Base-by-base conservation (phyloP, 2,888 invertebrate genomes). In the Anthrax anthrax region DNA sequence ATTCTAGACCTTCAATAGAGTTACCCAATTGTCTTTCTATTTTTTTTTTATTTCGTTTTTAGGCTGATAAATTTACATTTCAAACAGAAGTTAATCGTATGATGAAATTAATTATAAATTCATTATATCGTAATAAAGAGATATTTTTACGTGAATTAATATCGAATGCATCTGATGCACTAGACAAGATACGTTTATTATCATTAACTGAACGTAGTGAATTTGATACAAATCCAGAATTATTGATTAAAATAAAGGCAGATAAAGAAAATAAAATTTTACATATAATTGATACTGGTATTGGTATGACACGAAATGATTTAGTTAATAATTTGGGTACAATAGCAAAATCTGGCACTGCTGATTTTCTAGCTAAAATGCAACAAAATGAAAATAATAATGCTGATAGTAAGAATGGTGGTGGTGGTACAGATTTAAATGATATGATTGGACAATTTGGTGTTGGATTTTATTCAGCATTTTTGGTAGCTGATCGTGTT, bases 71-170 rank as follows among this genome's bases (percentile, higher is more conserved):
- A 65, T 85, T 80, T 63, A 77, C 80, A 23, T 97, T 96, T 75
- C 91, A 98, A 73, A 95, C 98, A 1, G 98, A 98, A 72, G 98
- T 99, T 38, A 95, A 95, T 72, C 85, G 97, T 48, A 96, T 99
- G 95, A 99, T 98, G 98, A 99, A 98, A 70, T 79, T 98, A 49
- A 98, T 98, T 69, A 99, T 99, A 65, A 99, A 99, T 72, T 98
- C 98, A 10, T 74, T 98, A 10, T 98, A 98, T 71, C 80, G 94
- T 58, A 98, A 99, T 70, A 98, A 98, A 72, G 98, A 99, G 80
- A 96, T 97, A 58, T 97, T 94, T 80, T 73, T 97, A 50, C 78
- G 98, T 60, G 98, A 98, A 72, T 73, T 98, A 65, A 98, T 98
- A 61, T 98, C 97, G 1, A 99, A 98, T 72, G 97, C 94, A 1